Percentiles rank a stretch among this genome's conserved stretches.
These are phyloP conservation scores for Stenotaenia linearis DNA, from an alignment of 2,888 invertebrate species.

Conservation along the genomic window DNA sequence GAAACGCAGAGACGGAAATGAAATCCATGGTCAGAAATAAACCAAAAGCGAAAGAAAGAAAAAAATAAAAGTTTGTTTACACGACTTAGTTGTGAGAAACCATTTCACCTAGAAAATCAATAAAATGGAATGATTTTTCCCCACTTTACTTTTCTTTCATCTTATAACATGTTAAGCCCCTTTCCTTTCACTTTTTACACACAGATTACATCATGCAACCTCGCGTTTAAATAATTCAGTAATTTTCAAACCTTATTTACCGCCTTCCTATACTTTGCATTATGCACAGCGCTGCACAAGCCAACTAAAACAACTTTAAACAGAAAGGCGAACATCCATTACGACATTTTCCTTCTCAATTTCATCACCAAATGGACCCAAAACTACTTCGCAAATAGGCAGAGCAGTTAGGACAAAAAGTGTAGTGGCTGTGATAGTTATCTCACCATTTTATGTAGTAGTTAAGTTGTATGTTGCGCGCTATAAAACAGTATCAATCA, in stretches of 20 bases:
- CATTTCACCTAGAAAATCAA: conserved; percentile 16
- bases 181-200: neutral
- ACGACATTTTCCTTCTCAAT: neutral
- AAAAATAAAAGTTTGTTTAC: conserved; percentile 21
- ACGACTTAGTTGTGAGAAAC: conserved; percentile 12
- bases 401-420: neutral
- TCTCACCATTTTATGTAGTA: neutral
- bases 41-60: neutral
- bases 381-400: neutral
- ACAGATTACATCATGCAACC: neutral
- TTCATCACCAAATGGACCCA: conserved; percentile 13
- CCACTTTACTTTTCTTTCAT: neutral
- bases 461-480: neutral
- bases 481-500: neutral
- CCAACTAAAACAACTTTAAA: neutral
- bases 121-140: neutral
- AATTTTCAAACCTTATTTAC: conserved; percentile 4
- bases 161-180: neutral
- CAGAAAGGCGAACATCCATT: neutral
- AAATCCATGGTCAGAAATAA: conserved; percentile 7
- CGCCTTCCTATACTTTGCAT: neutral
- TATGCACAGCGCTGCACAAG: neutral
- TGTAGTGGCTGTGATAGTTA: neutral
- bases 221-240: neutral
- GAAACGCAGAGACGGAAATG: conserved; percentile 13